Base-by-base conservation (phyloP, 1,140 invertebrate species). In the Atta cephalotes region DNA sequence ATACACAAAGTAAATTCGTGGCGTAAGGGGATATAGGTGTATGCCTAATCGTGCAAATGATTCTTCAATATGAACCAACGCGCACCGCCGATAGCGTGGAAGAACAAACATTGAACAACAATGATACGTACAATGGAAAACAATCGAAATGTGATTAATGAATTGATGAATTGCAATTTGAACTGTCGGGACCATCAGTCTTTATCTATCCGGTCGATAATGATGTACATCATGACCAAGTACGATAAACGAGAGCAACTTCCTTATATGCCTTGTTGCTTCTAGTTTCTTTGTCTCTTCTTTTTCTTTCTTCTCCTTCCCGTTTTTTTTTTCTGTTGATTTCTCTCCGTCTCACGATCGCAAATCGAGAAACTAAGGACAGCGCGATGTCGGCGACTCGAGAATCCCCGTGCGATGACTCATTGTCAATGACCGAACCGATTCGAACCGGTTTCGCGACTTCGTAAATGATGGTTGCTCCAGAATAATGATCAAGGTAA, bases 381-480 rank as follows among this genome's bases (percentile, higher is more conserved):
- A 66, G 45, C 58, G 25, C 82, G 68, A 89, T 76, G 84, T 78
- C 86, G 89, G 62, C 81, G 85, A 77, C 70, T 86, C 72, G 90
- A 89, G 87, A 49, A 88, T 91, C 86, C 60, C 82, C 71, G 76
- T 68, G 31, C 84, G 89, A 89, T 93, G 93, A 93, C 88, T 93
- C 93, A 93, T 92, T 93, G 93, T 93, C 90, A 88, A 91, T 84
- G 90, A 90, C 76, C 91, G 85, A 88, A 88, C 86, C 77, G 90
- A 91, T 88, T 72, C 66, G 66, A 90, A 93, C 93, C 93, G 93
- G 93, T 93, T 93, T 85, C 79, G 45, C 84, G 87, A 79, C 74
- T 88, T 79, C 51, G 53, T 88, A 78, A 68, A 58, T 31, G 86
- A 77, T 62, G 51, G 62, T 31, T 66, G 28, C 62, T 66, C 56